Evolutionary conservation across 2,113 vertebrate genomes (phyloP).

Genomic region (Cephalopholis sonnerati): DNA sequence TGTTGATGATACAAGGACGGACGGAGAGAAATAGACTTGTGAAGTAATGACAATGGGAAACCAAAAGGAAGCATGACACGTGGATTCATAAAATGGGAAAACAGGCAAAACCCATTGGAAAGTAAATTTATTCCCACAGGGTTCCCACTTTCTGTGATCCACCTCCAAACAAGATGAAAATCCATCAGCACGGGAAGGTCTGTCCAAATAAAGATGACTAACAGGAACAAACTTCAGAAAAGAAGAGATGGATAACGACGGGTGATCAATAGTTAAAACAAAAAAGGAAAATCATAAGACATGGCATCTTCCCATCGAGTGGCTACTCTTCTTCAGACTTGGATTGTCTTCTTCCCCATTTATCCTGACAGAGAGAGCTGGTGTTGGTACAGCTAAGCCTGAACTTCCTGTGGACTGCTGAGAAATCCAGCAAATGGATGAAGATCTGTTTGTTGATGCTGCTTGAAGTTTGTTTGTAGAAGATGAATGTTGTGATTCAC

Average conservation of each 20-base stretch:
- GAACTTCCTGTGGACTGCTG: conserved; percentile 76
- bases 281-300: conserved; percentile 77
- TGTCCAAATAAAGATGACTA: conserved; percentile 76
- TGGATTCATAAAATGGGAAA: conserved; percentile 73
- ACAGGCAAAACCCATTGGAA: conserved; percentile 63
- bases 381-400: conserved; percentile 75
- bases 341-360: conserved; percentile 80
- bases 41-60: conserved; percentile 70
- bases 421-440: conserved; percentile 71
- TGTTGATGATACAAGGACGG: conserved; percentile 66
- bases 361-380: conserved; percentile 71
- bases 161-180: conserved; percentile 67
- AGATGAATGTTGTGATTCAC: conserved; percentile 68
- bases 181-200: conserved; percentile 65
- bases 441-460: conserved; percentile 78
- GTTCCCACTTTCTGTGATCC: conserved; percentile 73
- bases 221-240: conserved; percentile 68
- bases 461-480: conserved; percentile 76
- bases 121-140: conserved; percentile 62
- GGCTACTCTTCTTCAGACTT: conserved; percentile 82
- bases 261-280: conserved; percentile 71
- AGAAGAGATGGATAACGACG: conserved; percentile 72
- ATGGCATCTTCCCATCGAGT: conserved; percentile 83
- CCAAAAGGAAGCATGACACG: conserved; percentile 66
- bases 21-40: conserved; percentile 49